phyloP scores from a whole-genome alignment of 1,140 invertebrate genomes.

The Sipha flava region DNA sequence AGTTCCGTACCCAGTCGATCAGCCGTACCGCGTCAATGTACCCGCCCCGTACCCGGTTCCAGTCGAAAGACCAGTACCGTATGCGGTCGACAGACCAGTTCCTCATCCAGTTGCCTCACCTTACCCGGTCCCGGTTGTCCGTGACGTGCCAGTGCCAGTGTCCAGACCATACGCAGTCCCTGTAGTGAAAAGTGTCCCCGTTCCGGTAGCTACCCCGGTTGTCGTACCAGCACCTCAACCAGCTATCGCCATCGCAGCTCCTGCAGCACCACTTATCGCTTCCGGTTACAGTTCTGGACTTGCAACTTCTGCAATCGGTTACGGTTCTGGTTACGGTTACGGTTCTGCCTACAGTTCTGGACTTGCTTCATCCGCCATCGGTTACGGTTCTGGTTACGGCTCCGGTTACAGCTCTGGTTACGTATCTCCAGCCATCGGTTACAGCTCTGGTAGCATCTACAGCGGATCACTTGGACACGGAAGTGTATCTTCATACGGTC shows the following conservation, averaged over 20 bases:
- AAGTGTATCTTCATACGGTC: too few relatives aligned
- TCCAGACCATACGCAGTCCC: slow-evolving; percentile 27
- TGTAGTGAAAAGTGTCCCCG: neutral
- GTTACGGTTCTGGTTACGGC: neutral
- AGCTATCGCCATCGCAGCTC: neutral
- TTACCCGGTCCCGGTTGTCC: slow-evolving; percentile 24
- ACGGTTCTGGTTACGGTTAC: neutral
- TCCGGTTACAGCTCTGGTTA: neutral
- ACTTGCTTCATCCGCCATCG: too few relatives aligned
- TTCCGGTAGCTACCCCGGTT: neutral
- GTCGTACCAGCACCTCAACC: neutral
- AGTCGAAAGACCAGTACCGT: slow-evolving; percentile 30
- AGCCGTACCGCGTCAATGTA: slow-evolving; percentile 27
- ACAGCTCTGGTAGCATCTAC: too few relatives aligned
- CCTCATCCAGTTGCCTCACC: neutral
- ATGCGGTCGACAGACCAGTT: slow-evolving; percentile 15
- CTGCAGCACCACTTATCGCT: neutral
- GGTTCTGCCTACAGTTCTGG: too few relatives aligned
- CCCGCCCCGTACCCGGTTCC: slow-evolving; percentile 24
- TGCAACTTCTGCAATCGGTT: too few relatives aligned
- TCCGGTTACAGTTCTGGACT: neutral
- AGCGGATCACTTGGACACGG: too few relatives aligned
- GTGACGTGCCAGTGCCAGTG: slow-evolving; percentile 27
- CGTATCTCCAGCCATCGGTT: too few relatives aligned
- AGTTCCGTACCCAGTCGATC: slow-evolving; percentile 26